Base-by-base conservation (phyloP, 2,113 vertebrate genomes). In the Mormoops blainvillei region DNA sequence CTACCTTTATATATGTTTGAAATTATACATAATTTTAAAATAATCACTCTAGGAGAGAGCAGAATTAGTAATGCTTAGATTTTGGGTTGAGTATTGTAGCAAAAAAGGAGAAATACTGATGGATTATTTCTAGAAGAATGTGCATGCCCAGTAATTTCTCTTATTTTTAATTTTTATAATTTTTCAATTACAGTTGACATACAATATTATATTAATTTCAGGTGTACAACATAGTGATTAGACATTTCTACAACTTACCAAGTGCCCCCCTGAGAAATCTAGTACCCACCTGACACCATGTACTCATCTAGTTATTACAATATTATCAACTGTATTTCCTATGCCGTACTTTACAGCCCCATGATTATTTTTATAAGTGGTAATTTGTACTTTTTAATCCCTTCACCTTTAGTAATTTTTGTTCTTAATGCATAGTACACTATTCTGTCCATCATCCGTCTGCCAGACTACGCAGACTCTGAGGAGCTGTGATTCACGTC, bases 1-100 rank as follows among this genome's bases (percentile, higher is more conserved):
- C 15, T 87, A 52, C 54, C 77, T 65, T 94, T 94, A 16, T 82
- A 19, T 76, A 48, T 82, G 22, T 91, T 94, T 95, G 71, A 95
- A 95, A 95, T 87, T 92, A 92, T 70, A 95, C 22, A 14, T 41
- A 76, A 70, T 52, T 95, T 85, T 26, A 28, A 94, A 94, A 50
- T 80, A 31, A 63, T 78, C 12, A 70, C 43, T 38, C 45, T 41
- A 85, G n/a, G 4, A 89, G n/a, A 95, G 45, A 36, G 28, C 31
- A 96, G 36, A 95, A 63, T 91, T 36, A 56, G 56, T 36, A 38
- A 13, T 70, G 36, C 70, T 87, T 89, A 56, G 58, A 78, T 65
- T 81, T 87, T 31, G 31, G 52, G 13, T 68, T 73, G 19, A 80
- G 4, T 50, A 61, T 28, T 82, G 4, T 52, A 54, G 31, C 33